These are phyloP conservation scores for Dysidea cf. avara DNA, from an alignment of 37 sponge, comb jelly and placozoan genomes.

Conservation along the genomic window DNA sequence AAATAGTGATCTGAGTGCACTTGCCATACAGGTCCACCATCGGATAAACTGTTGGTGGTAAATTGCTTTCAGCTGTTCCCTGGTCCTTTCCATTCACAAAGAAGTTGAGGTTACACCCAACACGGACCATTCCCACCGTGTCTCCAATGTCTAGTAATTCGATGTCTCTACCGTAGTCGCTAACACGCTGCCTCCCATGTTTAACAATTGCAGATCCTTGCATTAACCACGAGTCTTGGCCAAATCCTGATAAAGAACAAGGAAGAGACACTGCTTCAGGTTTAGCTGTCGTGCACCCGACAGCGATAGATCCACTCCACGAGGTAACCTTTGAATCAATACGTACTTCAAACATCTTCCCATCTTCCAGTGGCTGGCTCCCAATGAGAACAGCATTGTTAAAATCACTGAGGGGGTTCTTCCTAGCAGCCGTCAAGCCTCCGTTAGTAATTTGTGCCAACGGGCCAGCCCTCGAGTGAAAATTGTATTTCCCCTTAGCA, in stretches of 20 bases:
- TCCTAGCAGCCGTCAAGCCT: conserved; percentile 5
- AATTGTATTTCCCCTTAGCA: too few relatives aligned
- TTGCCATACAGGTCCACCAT: conserved; percentile 22
- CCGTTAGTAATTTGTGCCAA: conserved; percentile 13
- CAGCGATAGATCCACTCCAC: conserved; percentile 26
- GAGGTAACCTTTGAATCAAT: conserved; percentile 7
- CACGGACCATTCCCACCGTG: too few relatives aligned
- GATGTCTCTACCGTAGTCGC: neutral
- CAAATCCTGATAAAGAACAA: neutral
- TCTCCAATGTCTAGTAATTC: too few relatives aligned
- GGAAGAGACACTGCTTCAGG: conserved; percentile 20
- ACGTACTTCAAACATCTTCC: conserved; percentile 23
- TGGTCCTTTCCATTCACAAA: conserved; percentile 14
- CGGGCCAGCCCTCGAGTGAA: conserved; percentile 6
- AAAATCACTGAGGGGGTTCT: neutral
- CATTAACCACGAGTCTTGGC: conserved; percentile 1
- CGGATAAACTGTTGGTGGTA: conserved; percentile 5
- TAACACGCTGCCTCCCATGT: neutral
- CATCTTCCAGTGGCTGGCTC: conserved; percentile 20
- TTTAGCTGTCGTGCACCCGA: conserved; percentile 8
- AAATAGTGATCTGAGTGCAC: conserved; percentile 9
- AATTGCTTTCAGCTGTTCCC: neutral
- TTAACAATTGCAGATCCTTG: conserved; percentile 5
- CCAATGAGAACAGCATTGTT: conserved; percentile 26
- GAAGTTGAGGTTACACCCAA: neutral